These are phyloP conservation scores for Ornithoptera priamus DNA, from an alignment of 2,888 invertebrate species.

Conservation along the genomic window DNA sequence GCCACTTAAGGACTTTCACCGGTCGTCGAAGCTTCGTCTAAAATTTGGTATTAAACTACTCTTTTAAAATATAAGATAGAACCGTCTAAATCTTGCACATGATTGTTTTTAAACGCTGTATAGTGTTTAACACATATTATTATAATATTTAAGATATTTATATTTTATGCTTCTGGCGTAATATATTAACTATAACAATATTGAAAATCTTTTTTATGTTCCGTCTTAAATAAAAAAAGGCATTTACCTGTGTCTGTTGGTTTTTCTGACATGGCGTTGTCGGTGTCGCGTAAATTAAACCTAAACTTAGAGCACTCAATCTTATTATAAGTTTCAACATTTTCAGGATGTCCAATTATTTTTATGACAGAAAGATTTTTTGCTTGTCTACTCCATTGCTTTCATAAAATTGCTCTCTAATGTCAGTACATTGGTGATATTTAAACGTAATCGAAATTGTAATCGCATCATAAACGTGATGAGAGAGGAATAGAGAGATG, in stretches of 20 bases:
- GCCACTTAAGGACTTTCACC: no score
- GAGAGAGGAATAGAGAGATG: constrained; percentile 14
- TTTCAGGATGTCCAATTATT: constrained; percentile 32
- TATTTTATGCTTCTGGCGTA: no score
- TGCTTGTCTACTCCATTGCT: constrained; percentile 22
- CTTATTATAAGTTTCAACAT: constrained; percentile 50
- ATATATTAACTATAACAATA: no score
- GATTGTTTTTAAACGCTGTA: no score
- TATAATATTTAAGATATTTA: no score
- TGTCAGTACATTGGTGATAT: constrained; percentile 29
- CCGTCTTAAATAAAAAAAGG: background rate
- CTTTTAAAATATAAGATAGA: no score
- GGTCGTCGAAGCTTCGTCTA: no score
- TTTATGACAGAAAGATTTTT: background rate
- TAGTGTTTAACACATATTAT: no score
- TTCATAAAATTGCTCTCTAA: constrained; percentile 27
- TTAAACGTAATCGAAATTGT: constrained; percentile 33
- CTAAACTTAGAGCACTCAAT: constrained; percentile 48
- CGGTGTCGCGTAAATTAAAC: constrained; percentile 48
- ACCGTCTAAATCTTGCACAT: no score
- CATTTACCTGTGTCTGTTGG: constrained; percentile 62
- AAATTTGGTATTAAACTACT: no score
- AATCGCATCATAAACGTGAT: constrained; percentile 37
- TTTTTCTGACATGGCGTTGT: constrained; percentile 42
- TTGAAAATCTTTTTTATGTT: no score